Conservation (phyloP, 2,113 vertebrate genomes). For the Psettodes erumei region DNA sequence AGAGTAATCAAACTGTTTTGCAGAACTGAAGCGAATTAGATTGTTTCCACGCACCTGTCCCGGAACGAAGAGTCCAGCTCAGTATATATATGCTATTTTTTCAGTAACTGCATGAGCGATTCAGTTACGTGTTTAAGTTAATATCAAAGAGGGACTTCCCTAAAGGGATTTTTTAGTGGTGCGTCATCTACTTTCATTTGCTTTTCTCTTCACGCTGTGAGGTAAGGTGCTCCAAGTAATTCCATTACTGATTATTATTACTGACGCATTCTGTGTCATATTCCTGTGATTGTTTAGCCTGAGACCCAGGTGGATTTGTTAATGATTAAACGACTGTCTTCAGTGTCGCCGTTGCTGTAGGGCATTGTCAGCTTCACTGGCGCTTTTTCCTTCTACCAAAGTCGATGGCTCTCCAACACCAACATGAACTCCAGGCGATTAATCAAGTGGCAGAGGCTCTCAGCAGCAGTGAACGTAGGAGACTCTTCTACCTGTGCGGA, state of each 20-base stretch:
- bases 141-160: not conserved
- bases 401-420: slow-evolving; percentile 38
- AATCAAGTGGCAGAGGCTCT: slow-evolving; percentile 68
- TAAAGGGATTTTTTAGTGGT: accelerated
- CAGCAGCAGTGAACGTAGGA: slow-evolving; percentile 61
- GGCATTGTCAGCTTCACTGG: not conserved
- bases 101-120: no score
- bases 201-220: accelerated
- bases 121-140: no score
- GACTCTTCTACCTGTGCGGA: slow-evolving; percentile 71
- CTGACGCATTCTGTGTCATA: not conserved
- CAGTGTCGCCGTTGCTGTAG: not conserved
- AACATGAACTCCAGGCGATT: slow-evolving; percentile 39
- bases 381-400: not conserved
- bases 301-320: not conserved
- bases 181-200: slow-evolving; percentile 14
- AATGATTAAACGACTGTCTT: not conserved
- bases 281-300: no score
- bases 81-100: no score
- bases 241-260: not conserved
- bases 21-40: no score
- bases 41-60: no score
- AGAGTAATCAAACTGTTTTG: no score
- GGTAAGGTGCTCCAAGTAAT: not conserved
- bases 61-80: no score